These are phyloP conservation scores for Porites lobata DNA, from an alignment of 92 coral and sea anemone species.

Conservation along the genomic window DNA sequence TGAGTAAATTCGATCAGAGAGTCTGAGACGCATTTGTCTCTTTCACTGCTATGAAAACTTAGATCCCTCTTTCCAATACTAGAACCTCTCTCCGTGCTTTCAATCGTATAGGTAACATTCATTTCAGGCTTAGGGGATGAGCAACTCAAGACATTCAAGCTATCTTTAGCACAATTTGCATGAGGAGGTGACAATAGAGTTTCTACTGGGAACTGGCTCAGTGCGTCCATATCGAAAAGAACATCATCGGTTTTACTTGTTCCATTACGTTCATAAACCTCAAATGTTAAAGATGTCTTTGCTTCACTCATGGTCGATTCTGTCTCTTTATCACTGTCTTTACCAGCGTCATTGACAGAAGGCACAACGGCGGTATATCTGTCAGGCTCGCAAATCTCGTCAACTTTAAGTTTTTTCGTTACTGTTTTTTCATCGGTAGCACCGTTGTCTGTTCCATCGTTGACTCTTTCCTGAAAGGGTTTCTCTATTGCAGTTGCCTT, in stretches of 20 bases:
- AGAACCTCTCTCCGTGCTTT: neutral
- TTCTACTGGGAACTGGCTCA: constrained; percentile 87
- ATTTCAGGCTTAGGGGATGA: neutral
- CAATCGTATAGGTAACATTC: neutral
- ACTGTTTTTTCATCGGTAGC: neutral
- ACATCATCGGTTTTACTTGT: neutral
- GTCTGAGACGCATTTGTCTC: constrained; percentile 66
- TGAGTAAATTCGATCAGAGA: constrained; percentile 62
- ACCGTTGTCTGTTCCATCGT: neutral
- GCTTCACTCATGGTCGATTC: neutral
- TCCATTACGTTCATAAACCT: neutral
- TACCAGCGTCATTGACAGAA: neutral
- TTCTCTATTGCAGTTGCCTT: neutral
- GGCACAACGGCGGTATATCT: neutral
- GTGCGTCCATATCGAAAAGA: constrained; percentile 82
- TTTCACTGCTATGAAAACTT: constrained; percentile 11
- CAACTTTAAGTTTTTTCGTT: neutral
- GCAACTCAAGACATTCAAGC: neutral
- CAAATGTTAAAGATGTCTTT: neutral
- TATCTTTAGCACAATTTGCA: neutral
- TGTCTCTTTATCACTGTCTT: neutral
- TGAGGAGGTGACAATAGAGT: constrained; percentile 37
- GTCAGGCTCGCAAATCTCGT: neutral
- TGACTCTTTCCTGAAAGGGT: neutral
- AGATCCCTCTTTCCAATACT: neutral